Percentiles rank a stretch among this genome's conserved stretches.
Conservation (phyloP, 2,113 vertebrate genomes). For the Dicentrarchus labrax region DNA sequence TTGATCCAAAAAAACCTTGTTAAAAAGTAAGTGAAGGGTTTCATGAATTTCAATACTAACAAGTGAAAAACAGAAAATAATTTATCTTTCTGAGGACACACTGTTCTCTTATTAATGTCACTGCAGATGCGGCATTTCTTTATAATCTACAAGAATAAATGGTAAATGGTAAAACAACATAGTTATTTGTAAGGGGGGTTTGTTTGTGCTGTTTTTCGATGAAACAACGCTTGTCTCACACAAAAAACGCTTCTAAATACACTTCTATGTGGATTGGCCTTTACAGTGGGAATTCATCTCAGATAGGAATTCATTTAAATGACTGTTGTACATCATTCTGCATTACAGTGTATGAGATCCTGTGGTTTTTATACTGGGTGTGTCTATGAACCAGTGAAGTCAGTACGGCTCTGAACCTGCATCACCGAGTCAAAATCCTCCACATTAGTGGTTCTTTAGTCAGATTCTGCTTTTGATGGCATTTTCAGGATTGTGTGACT, state of each 20-base stretch:
- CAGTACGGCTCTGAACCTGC: neutral
- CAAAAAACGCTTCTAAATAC: no score
- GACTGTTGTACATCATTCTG: neutral
- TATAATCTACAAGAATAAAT: neutral
- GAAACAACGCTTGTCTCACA: no score
- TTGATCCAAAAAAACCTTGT: slow-evolving; percentile 42
- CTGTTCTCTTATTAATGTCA: neutral
- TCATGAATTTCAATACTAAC: slow-evolving; percentile 7
- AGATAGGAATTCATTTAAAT: neutral
- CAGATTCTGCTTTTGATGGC: neutral
- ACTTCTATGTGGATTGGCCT: no score
- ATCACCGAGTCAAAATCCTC: neutral
- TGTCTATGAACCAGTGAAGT: neutral
- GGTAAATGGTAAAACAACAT: no score
- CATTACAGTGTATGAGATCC: neutral
- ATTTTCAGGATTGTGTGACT: neutral
- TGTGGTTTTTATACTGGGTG: neutral
- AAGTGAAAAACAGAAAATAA: slow-evolving; percentile 7
- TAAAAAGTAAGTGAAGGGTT: slow-evolving; percentile 20
- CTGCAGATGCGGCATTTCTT: neutral
- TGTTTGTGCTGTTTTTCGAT: no score
- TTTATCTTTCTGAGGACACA: neutral
- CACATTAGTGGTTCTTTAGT: neutral
- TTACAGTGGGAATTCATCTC: no score
- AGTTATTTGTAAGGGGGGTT: no score